Evolutionary conservation across 2,797 vertebrate species (phyloP), one percentile per base, ranked within the genome.

Genomic region (Eurystomus glaucurus): DNA sequence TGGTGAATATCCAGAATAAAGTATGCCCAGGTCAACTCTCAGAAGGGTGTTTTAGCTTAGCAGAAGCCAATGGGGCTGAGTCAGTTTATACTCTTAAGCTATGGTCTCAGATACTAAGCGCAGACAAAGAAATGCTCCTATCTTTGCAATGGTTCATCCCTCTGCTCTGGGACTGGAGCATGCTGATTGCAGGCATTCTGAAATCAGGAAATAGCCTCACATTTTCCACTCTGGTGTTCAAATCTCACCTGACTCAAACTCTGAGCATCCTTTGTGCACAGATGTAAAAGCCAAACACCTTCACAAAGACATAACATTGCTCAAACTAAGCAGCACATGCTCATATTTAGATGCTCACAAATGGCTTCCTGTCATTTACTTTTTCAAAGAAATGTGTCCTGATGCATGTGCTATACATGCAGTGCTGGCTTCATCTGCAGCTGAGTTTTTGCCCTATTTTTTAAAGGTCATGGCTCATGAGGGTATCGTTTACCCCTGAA

Each of bases 61-160:
- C 11, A 50, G 46, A 61, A 70, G 22, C 33, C 46, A 50, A 70
- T 3, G 10, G 46, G 33, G 6, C 61, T 61, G 57, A 41, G 35
- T 11, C 13, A 39, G 39, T 52, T 75, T 37, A 51, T 45, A 26
- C 12, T 41, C 52, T 70, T 8, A 51, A 57, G 23, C 23, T 21
- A 18, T 3, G 5, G 22, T n/a, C 61, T 78, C 0, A 3, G 19
- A 52, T 70, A 33, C 28, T 31, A 61, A 51, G 25, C 0, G 0
- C 65, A 82, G 45, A 21, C 58, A 62, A 50, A 65, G 43, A 52
- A 41, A 22, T 6, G 45, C 68, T 65, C 29, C 29, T 20, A 0
- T 16, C 46, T 85, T 77, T 84, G 72, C 55, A 33, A 4, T 1
- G 25, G 31, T 33, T 51, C 60, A 15, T 54, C 68, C 51, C 8